These are phyloP conservation scores for Epinephelus cyanopodus DNA, from an alignment of 2,113 vertebrate species.

Conservation along the genomic window DNA sequence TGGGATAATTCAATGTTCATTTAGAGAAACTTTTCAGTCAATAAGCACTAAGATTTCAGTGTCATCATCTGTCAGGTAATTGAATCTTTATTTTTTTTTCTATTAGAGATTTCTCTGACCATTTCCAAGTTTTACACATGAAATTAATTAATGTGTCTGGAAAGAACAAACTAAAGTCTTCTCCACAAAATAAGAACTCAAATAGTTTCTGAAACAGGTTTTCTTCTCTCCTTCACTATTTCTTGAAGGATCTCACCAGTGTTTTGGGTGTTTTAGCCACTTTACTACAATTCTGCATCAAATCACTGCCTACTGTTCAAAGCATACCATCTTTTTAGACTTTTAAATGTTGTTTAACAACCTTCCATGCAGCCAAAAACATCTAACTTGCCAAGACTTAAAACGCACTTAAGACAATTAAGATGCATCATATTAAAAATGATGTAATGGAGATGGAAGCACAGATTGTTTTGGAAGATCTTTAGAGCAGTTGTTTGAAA, in stretches of 20 bases:
- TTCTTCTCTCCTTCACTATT: neutral
- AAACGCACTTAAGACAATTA: neutral
- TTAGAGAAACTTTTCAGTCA: constrained; percentile 23
- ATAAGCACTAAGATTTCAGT: constrained; percentile 1
- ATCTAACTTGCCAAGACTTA: neutral
- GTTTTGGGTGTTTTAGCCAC: neutral
- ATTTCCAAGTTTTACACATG: neutral
- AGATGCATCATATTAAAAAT: neutral
- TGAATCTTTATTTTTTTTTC: neutral
- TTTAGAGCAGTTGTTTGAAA: neutral
- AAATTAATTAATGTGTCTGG: neutral
- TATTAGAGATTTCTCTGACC: neutral
- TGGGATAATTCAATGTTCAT: constrained; percentile 4
- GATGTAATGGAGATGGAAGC: neutral
- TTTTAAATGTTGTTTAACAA: no score
- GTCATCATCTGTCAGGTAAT: neutral
- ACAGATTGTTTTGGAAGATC: neutral
- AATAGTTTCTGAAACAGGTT: neutral
- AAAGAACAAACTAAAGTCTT: neutral
- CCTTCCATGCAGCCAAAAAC: no score
- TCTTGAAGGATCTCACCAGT: neutral
- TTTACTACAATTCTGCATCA: neutral
- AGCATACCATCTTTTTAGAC: neutral
- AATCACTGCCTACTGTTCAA: neutral
- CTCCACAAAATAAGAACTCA: neutral